Base-by-base conservation (phyloP, 2,113 vertebrate species). In the Eudyptes chrysolophus region DNA sequence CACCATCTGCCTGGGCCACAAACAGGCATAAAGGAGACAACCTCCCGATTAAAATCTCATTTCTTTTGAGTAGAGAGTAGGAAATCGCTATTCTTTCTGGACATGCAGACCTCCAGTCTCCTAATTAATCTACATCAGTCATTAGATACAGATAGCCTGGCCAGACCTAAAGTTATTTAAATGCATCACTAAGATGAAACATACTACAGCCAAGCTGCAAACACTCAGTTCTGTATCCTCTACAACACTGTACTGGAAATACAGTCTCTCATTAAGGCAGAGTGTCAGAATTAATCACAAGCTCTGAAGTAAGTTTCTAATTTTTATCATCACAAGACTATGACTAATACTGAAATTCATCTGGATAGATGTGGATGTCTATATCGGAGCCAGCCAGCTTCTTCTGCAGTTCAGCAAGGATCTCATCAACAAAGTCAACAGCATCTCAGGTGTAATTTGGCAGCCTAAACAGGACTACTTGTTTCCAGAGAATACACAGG, bases 41-140 rank as follows among this genome's bases (percentile, higher is more conserved):
- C 46, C 49, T 89, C 49, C 58, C 76, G 61, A 93, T 95, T 92
- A 92, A 92, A 95, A 76, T 46, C 81, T 80, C 57, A 40, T 95
- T 94, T 79, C 76, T 89, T 78, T 42, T 69, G 90, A 68, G 42
- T 44, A 79, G 38, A 90, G 76, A 87, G 48, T 49, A 91, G 14
- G 34, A 89, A 57, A 55, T 20, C 2, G 3, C 74, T 77, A 15
- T 61, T 64, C 34, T 95, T 96, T 79, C 90, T 95, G 74, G 69
- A 82, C 26, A 32, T 32, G 46, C 44, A 94, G 91, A 78, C 89
- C 54, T 94, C 57, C 64, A 87, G 92, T 78, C 77, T 97, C 90
- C 80, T 48, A 87, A 89, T 91, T 95, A 92, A 94, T 94, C 90
- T 65, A 64, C 32, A 76, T 92, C 77, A 94, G 34, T 91, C 69